Percentiles rank a stretch among this genome's conserved stretches.
phyloP scores from a whole-genome alignment of 2,113 vertebrate genomes.

The Helogale parvula region DNA sequence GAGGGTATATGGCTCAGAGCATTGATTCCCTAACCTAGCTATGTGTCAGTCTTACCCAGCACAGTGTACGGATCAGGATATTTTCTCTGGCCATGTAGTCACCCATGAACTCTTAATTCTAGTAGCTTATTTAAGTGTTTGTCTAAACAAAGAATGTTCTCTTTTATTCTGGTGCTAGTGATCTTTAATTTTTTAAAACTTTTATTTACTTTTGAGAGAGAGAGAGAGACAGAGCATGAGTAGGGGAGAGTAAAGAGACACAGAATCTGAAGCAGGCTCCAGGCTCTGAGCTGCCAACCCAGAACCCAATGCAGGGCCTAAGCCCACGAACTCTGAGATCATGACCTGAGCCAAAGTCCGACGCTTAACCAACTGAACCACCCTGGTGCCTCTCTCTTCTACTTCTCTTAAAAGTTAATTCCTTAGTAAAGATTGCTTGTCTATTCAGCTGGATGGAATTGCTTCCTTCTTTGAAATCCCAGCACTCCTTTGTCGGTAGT shows the following conservation, averaged over 20 bases:
- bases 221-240: no score
- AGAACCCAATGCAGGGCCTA: no score
- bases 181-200: neutral
- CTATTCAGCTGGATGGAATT: neutral
- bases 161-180: neutral
- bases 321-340: no score
- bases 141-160: neutral
- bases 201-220: no score
- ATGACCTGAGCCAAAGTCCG: no score
- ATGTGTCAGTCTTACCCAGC: neutral
- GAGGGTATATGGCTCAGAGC: neutral
- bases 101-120: neutral
- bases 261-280: no score
- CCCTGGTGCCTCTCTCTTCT: neutral
- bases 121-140: neutral
- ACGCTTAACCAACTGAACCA: no score
- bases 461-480: neutral
- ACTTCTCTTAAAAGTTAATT: neutral
- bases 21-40: neutral
- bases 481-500: neutral
- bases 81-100: neutral
- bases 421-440: neutral
- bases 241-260: no score
- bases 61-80: neutral
- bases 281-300: no score